phyloP scores from a whole-genome alignment of 2,888 invertebrate genomes.

The Pachycephus smyrnensis region DNA sequence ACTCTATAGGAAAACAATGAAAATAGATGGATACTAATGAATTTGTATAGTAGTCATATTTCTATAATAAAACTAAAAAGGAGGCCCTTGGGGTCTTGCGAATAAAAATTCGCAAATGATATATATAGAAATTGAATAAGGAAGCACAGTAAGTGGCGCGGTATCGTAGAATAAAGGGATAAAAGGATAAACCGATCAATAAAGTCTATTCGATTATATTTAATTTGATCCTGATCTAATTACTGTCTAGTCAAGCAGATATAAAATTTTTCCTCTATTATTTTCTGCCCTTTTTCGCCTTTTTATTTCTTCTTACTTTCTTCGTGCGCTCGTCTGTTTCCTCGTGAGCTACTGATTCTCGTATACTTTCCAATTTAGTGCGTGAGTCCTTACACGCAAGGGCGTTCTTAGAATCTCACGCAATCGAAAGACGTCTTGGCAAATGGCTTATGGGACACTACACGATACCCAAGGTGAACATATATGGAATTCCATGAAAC shows the following conservation, averaged over 20 bases:
- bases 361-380: neutral
- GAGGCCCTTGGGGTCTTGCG: too few species aligned
- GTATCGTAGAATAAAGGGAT: neutral
- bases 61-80: neutral
- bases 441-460: neutral
- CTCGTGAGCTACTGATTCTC: neutral
- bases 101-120: too few species aligned
- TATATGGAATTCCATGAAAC: neutral
- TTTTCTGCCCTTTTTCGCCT: slow-evolving; percentile 11
- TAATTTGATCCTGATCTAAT: neutral
- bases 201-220: neutral
- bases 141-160: neutral
- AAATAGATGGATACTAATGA: neutral
- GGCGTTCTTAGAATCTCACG: neutral
- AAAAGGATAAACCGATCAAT: neutral
- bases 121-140: neutral
- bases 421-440: neutral
- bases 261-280: slow-evolving; percentile 28
- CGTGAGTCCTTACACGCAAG: too few species aligned
- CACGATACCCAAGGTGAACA: neutral
- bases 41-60: neutral
- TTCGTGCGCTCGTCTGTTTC: neutral
- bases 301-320: slow-evolving; percentile 12
- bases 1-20: neutral
- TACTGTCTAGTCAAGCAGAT: slow-evolving; percentile 23